Conservation (phyloP, 2,113 vertebrate genomes). For the Zootoca vivipara region DNA sequence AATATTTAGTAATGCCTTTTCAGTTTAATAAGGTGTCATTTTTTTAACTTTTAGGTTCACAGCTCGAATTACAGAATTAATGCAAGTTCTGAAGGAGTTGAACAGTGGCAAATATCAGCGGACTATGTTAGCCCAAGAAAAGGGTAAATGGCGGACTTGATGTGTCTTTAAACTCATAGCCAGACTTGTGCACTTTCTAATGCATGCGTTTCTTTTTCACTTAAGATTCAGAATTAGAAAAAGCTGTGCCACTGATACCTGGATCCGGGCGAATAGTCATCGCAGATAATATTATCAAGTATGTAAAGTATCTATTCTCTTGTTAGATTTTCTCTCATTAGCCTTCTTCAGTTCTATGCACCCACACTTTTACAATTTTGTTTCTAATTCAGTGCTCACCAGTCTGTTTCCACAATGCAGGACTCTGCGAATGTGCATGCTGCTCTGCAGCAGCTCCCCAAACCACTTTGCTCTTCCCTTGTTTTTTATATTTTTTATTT, state of each 20-base stretch:
- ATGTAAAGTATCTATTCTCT: conserved; percentile 55
- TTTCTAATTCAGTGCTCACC: background rate
- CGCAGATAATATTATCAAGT: conserved; percentile 94
- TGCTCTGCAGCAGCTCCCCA: too few relatives aligned
- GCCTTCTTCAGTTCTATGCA: background rate
- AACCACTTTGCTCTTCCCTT: too few relatives aligned
- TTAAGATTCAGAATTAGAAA: conserved; percentile 73
- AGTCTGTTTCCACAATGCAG: too few relatives aligned
- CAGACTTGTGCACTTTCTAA: conserved; percentile 38
- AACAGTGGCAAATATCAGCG: conserved; percentile 94
- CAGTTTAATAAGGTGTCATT: background rate
- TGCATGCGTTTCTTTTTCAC: conserved; percentile 45
- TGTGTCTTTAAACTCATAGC: background rate
- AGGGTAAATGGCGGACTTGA: conserved; percentile 72
- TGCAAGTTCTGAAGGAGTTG: conserved; percentile 93
- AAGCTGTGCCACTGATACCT: conserved; percentile 80
- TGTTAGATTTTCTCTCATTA: background rate
- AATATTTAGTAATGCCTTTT: background rate
- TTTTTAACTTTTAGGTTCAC: conserved; percentile 83
- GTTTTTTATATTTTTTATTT: too few relatives aligned
- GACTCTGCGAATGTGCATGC: too few relatives aligned
- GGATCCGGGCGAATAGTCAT: conserved; percentile 90
- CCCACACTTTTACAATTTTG: background rate
- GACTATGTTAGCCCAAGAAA: conserved; percentile 91
- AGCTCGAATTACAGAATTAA: conserved; percentile 94